A percentile compares a stretch with the other conserved stretches of the same genome.
These are phyloP conservation scores for Sphaeridia pumilis DNA, from an alignment of 2,888 invertebrate species.

Conservation along the genomic window DNA sequence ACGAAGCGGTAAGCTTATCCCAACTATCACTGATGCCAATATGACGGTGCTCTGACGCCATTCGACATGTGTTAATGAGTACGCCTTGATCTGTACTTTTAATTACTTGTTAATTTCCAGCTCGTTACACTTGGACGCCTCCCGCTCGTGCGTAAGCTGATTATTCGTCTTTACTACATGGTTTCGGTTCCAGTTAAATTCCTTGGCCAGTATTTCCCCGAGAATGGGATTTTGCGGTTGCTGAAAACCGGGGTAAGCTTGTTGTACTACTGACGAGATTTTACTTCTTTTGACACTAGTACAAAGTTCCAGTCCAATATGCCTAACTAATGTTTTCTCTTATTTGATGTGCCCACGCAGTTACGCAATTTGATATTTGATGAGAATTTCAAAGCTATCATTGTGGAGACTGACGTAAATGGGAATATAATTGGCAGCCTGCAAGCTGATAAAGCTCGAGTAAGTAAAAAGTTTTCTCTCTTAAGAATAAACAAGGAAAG, in stretches of 20 bases:
- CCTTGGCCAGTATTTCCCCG: constrained; percentile 52
- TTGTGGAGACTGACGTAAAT: background rate
- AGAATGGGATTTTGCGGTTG: constrained; percentile 49
- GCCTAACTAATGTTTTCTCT: no score
- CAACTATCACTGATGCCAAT: no score
- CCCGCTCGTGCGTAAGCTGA: constrained; percentile 54
- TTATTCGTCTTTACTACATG: constrained; percentile 49
- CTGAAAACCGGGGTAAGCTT: no score
- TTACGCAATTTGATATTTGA: no score
- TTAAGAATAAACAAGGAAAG: background rate
- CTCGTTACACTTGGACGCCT: constrained; percentile 48
- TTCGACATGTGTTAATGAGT: no score
- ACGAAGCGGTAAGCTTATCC: constrained; percentile 15
- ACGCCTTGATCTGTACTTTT: background rate
- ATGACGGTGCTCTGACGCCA: no score
- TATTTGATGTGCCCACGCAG: no score
- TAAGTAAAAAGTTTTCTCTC: background rate
- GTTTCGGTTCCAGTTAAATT: constrained; percentile 53
- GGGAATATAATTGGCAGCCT: constrained; percentile 4
- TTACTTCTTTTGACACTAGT: no score
- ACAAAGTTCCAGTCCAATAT: no score
- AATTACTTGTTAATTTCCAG: constrained; percentile 30
- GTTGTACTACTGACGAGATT: no score
- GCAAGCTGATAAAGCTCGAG: constrained; percentile 34
- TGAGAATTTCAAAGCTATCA: background rate